Base-by-base conservation (phyloP, 2,888 invertebrate genomes). In the Nemapogon koenigi region DNA sequence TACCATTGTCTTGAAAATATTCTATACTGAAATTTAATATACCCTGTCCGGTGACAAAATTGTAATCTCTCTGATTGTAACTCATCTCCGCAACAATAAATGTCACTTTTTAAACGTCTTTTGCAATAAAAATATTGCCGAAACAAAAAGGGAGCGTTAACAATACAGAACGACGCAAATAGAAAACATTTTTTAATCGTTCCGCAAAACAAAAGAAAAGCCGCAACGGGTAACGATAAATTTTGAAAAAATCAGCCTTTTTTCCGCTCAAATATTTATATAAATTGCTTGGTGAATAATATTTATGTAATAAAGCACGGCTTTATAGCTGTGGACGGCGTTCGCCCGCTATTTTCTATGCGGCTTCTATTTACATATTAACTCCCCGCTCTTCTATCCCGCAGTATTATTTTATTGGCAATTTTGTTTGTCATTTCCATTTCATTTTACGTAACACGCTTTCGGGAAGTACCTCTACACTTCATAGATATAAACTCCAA, bases 331-430 rank as follows among this genome's bases (percentile, higher is more conserved):
- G 27, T 27, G 40, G 17, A 37, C 36, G 33, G 16, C 19, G 29
- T 45, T 41, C 25, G 16, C 16, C n/a, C 22, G 28, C 33, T 33
- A 32, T 40, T 37, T 39, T 41, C 37, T 43, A 38, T 39, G 41
- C 41, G 17, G 39, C 30, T 36, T 39, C 35, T 40, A 45, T 45
- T 45, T 42, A 40, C 45, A 45, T 41, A 31, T 48, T 52, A 48
- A 47, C 51, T 46, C 48, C 42, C 50, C 45, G 72, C 68, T 53
- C 46, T 48, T 49, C 47, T 45, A 49, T 46, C 48, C 45, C 39
- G 32, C 13, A n/a, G 18, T 8, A 4, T 10, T 22, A 14, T 19
- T 33, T 39, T 39, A 39, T 25, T 35, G 39, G 15, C 39, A 39
- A 39, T 35, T 35, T 35, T 17, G 32, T 17, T 17, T 32, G 13